Base-by-base conservation (phyloP, 2,797 vertebrate genomes). In the Pyrocephalus nanus region DNA sequence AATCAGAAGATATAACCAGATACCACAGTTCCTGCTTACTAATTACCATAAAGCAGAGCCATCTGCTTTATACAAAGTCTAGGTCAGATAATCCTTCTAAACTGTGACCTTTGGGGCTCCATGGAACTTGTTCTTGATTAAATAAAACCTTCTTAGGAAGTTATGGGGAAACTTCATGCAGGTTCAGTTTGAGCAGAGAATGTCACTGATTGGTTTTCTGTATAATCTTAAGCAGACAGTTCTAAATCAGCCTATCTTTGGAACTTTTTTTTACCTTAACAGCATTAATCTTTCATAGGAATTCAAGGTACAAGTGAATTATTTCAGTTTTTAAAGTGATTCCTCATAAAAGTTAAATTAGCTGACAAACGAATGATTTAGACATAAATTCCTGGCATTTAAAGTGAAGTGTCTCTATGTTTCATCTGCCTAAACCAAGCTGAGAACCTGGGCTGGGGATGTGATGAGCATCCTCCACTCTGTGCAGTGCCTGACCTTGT, bases 1-100 rank as follows among this genome's bases (percentile, higher is more conserved):
- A 97, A 97, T 97, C 96, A 97, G 96, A 96, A 97, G 96, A 97
- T 93, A 96, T 93, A 97, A 97, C 96, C 71, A 70, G 95, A 97
- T 96, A 97, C 93, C 92, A 92, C 77, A 95, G 97, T 97, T 97
- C 97, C 97, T 97, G 97, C 96, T 96, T 97, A 92, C 97, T 98
- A 97, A 98, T 96, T 97, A 96, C 97, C 96, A 88, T 91, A 97
- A 97, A 97, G 92, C 95, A 95, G 96, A 93, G 97, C 95, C 97
- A 97, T 98, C 96, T 97, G 98, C 96, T 98, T 97, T 95, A 95
- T 90, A 88, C 89, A 97, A 97, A 96, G 93, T 67, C 76, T 85
- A 96, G 96, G 97, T 97, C 97, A 97, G 96, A 93, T 96, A 75
- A 88, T 91, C 81, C 71, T 82, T 96, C 94, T 96, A 96, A 97